Evolutionary conservation across 2,797 vertebrate genomes (phyloP), one percentile per base, ranked within the genome.

Genomic region (Lepus oiostolus): DNA sequence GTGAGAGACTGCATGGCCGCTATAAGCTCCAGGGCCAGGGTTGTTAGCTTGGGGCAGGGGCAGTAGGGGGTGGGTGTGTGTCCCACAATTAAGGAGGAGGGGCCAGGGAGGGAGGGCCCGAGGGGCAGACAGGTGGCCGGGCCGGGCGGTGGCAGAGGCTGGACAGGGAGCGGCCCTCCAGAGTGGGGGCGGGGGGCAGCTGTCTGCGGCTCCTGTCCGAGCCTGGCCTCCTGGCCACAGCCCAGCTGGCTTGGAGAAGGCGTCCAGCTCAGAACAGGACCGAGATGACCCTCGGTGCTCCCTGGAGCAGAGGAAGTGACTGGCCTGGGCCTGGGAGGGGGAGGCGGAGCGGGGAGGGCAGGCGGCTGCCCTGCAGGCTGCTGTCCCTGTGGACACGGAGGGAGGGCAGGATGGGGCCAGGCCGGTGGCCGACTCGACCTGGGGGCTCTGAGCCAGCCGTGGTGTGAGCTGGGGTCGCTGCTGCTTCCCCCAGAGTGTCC

Each of bases 121-220:
- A 96, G 65, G 95, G 94, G 85, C 92, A 97, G 96, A 94, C 98
- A 98, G 98, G 97, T 98, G 98, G 96, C 0, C 70, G 93, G 95
- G 96, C 68, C 82, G 58, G 84, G 84, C 2, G 1, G 54, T 60
- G 2, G 5, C 95, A 81, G 90, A 90, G 94, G 93, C 74, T 47
- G 32, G 62, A 7, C 17, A 1, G 13, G 1, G 6, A 54, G 60
- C 50, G 1, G 28, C 58, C 4, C 19, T 9, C 32, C 1, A 32
- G 89, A 4, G 5, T 0, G 65, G 79, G 17, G 74, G 52, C 7
- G 11, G 74, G 92, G 32, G 92, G 85, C 0, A 14, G 85, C 32
- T 2, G 16, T 9, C 7, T 63, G 74, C 30, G 84, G 95, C 86
- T 83, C 47, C 74, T 0, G 0, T 65, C 92, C 1, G 12, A 70